phyloP scores from a whole-genome alignment of 2,797 vertebrate genomes.

The Danionella dracula region DNA sequence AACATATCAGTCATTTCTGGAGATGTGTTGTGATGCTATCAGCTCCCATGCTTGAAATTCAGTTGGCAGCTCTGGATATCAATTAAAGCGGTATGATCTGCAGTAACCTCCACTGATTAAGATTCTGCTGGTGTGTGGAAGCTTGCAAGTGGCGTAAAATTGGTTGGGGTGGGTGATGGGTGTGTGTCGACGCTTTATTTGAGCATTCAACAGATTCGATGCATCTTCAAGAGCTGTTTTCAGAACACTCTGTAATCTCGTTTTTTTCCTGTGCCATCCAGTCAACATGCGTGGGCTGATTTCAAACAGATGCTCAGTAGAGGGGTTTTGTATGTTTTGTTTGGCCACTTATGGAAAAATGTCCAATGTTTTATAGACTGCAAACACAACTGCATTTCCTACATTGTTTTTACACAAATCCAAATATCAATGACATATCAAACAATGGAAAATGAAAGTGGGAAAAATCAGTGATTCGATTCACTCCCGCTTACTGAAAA shows the following conservation, averaged over 20 bases:
- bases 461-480: no score
- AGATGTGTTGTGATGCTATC: slow-evolving; percentile 5
- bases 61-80: slow-evolving; percentile 23
- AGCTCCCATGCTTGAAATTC: slow-evolving; percentile 28
- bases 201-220: slow-evolving; percentile 19
- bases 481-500: no score
- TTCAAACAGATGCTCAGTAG: not conserved
- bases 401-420: no score
- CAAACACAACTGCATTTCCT: no score
- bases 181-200: slow-evolving; percentile 10
- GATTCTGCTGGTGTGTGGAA: slow-evolving; percentile 21
- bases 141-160: slow-evolving; percentile 16
- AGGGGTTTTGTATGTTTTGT: not conserved
- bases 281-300: not conserved
- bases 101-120: slow-evolving; percentile 33
- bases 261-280: slow-evolving; percentile 4
- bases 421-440: no score
- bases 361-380: no score
- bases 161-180: slow-evolving; percentile 8
- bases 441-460: no score
- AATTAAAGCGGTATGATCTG: slow-evolving; percentile 23
- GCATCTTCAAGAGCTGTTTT: slow-evolving; percentile 19
- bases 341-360: not conserved
- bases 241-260: slow-evolving; percentile 12
- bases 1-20: not conserved